Percentiles rank a stretch among this genome's conserved stretches.
phyloP scores from a whole-genome alignment of 2,797 vertebrate genomes.

The Pseudochaenichthys georgianus region DNA sequence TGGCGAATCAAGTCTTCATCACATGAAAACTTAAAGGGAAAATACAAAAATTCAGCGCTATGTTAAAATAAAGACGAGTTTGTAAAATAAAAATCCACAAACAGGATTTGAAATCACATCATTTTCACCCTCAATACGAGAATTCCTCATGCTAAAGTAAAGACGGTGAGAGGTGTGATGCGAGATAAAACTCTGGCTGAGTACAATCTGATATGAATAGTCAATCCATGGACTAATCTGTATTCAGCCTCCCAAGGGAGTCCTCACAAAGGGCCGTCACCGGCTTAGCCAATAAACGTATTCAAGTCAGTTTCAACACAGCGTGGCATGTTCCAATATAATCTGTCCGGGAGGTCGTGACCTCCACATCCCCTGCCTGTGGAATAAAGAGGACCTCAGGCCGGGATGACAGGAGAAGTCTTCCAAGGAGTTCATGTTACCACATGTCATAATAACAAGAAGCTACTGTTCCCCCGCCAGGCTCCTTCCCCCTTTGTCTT shows the following conservation, averaged over 20 bases:
- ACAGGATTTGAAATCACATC: not conserved
- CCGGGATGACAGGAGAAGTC: constrained; percentile 98
- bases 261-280: constrained; percentile 64
- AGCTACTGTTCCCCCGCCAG: constrained; percentile 93
- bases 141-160: constrained; percentile 29
- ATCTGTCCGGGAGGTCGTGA: constrained; percentile 86
- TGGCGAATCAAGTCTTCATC: not conserved
- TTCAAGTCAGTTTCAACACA: constrained; percentile 79
- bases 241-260: constrained; percentile 70
- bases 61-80: not conserved
- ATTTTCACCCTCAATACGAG: not conserved
- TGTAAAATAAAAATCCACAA: not conserved
- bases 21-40: not conserved
- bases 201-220: constrained; percentile 69
- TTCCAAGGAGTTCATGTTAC: constrained; percentile 99
- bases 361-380: constrained; percentile 85
- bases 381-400: constrained; percentile 86
- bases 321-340: constrained; percentile 71
- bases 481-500: constrained; percentile 96
- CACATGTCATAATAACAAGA: constrained; percentile 91
- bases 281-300: constrained; percentile 73
- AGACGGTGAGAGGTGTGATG: constrained; percentile 30
- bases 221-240: constrained; percentile 76
- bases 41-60: not conserved
- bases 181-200: constrained; percentile 37